Percentiles rank a stretch among this genome's conserved stretches.
These are phyloP conservation scores for Melolontha melolontha DNA, from an alignment of 2,888 invertebrate species.

Conservation along the genomic window DNA sequence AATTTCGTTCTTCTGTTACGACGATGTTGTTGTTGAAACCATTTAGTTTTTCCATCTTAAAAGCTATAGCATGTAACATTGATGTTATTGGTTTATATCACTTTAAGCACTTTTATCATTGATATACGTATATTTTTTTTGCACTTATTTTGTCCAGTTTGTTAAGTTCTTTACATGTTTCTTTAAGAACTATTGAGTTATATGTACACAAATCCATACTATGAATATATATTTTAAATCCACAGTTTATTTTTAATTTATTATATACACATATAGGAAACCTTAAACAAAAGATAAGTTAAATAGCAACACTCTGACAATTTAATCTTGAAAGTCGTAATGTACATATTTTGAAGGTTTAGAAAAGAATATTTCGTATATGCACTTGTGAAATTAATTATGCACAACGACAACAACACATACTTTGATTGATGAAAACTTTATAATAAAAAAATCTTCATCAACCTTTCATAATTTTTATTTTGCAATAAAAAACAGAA, in stretches of 20 bases:
- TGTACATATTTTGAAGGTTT: not conserved
- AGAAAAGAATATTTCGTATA: not conserved
- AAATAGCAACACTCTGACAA: constrained; percentile 24
- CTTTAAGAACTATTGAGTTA: constrained; percentile 7
- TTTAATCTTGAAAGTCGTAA: not conserved
- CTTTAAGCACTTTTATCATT: constrained; percentile 32
- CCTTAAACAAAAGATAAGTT: constrained; percentile 2
- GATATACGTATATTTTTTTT: constrained; percentile 2
- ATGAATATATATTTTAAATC: not conserved
- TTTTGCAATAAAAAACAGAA: constrained; percentile 17
- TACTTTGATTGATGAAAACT: constrained; percentile 25
- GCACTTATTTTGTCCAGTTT: constrained; percentile 8
- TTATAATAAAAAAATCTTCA: constrained; percentile 12
- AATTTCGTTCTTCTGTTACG: constrained; percentile 12
- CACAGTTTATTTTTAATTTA: not conserved
- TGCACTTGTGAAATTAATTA: not conserved
- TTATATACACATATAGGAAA: constrained; percentile 15
- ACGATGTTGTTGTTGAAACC: constrained; percentile 49
- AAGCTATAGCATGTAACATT: constrained; percentile 28
- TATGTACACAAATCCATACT: not conserved
- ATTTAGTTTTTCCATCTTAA: constrained; percentile 46
- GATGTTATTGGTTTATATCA: constrained; percentile 6
- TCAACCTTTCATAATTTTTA: constrained; percentile 7
- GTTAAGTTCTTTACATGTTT: not conserved
- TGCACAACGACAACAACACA: not conserved